Conservation (phyloP, 2,888 invertebrate genomes). For the Megaustenia siamemsis region DNA sequence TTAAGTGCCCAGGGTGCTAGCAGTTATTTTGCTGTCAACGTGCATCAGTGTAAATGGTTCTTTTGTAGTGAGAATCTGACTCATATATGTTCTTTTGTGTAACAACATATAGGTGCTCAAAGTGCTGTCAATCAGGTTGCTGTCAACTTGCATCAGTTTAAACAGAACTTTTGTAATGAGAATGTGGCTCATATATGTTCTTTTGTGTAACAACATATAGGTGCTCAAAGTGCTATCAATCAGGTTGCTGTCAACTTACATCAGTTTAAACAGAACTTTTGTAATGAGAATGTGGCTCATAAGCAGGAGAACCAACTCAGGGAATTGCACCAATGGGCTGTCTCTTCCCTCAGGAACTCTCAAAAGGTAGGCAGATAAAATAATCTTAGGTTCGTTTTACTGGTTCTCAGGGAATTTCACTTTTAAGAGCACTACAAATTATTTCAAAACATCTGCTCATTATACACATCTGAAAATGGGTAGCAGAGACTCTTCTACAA, state of each 20-base stretch:
- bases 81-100: too few relatives aligned
- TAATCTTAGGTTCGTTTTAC: too few relatives aligned
- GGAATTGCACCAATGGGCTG: slow-evolving; percentile 76
- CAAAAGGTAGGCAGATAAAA: slow-evolving; percentile 71
- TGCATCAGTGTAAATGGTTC: slow-evolving; percentile 66
- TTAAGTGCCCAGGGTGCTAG: slow-evolving; percentile 64
- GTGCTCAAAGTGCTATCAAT: slow-evolving; percentile 63
- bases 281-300: slow-evolving; percentile 57
- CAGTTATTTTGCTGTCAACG: slow-evolving; percentile 61
- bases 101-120: slow-evolving; percentile 63
- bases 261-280: slow-evolving; percentile 68
- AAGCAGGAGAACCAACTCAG: slow-evolving; percentile 75
- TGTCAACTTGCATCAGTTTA: slow-evolving; percentile 64
- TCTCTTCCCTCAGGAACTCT: slow-evolving; percentile 65
- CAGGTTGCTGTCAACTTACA: slow-evolving; percentile 61
- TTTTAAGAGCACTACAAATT: too few relatives aligned
- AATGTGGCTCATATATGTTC: too few relatives aligned
- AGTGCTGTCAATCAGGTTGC: slow-evolving; percentile 63
- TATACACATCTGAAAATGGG: too few relatives aligned
- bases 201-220: too few relatives aligned
- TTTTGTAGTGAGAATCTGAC: slow-evolving; percentile 62
- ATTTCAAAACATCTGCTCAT: too few relatives aligned
- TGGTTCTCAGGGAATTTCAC: too few relatives aligned
- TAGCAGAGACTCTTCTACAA: too few relatives aligned
- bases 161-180: slow-evolving; percentile 63